phyloP scores from a whole-genome alignment of 2,888 invertebrate species.

The Dromius quadrimaculatus region DNA sequence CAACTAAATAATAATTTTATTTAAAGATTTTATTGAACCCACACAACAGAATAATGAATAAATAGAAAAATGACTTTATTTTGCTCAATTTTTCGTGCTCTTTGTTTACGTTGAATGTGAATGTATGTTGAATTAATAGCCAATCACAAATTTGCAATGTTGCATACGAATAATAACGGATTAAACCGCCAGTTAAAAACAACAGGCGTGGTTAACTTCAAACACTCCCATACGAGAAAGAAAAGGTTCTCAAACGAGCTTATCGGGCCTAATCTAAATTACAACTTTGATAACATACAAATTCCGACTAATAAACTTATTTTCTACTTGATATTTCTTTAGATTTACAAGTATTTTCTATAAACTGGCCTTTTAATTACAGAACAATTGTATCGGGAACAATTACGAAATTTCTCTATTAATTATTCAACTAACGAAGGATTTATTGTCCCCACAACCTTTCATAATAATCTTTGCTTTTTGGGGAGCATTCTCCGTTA shows the following conservation, averaged over 20 bases:
- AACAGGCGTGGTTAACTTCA: constrained; percentile 1
- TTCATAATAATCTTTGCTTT: too few species aligned
- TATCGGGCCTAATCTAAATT: constrained; percentile 17
- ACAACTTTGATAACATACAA: neutral
- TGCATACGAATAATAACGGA: constrained; percentile 16
- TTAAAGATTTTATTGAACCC: constrained; percentile 30
- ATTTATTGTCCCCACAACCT: too few species aligned
- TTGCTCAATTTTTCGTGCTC: neutral
- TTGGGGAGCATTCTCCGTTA: too few species aligned
- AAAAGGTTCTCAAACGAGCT: neutral
- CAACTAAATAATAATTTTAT: constrained; percentile 33
- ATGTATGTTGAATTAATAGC: constrained; percentile 22
- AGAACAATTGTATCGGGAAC: too few species aligned
- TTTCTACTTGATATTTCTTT: neutral
- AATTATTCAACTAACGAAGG: too few species aligned
- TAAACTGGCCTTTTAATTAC: neutral
- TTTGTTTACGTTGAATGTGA: constrained; percentile 6
- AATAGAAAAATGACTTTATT: constrained; percentile 13
- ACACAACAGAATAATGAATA: too few species aligned
- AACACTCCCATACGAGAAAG: constrained; percentile 20
- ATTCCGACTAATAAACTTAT: neutral
- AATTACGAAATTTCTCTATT: too few species aligned
- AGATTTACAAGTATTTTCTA: neutral
- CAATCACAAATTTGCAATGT: constrained; percentile 26
- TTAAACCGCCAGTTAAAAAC: constrained; percentile 17